Evolutionary conservation across 2,113 vertebrate genomes (phyloP), one percentile per base, ranked within the genome.

Genomic region (Zingel zingel): DNA sequence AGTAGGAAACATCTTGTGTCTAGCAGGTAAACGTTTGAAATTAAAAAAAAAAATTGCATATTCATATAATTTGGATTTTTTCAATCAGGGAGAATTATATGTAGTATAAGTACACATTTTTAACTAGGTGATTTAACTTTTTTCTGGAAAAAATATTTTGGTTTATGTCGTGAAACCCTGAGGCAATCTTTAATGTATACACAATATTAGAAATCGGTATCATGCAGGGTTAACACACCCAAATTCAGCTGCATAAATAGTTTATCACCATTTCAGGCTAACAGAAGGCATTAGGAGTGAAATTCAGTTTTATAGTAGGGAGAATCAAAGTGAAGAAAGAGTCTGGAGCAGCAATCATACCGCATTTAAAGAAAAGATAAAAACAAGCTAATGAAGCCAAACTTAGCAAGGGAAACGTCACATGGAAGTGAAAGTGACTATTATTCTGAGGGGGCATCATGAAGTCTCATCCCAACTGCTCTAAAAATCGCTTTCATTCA

Each of bases 311-410:
- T 33, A 59, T 11, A 59, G 62, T 36, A 25, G 66, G 27, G 50
- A 61, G 69, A 59, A 47, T 63, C 57, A 43, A 36, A 43, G 33
- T 65, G 51, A 54, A 58, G 39, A 43, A 13, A 67, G 58, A 53
- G 14, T 61, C 47, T n/a, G 16, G 2, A 85, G 86, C 33, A 2
- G 89, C 51, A 92, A 91, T 91, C 89, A 92, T 43, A 33, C 7
- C 36, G 51, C n/a, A 80, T 92, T 91, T 91, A 18, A 66, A 30
- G 21, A 47, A 2, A 45, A 51, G 21, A 72, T 48, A 77, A 84
- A 87, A 73, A 68, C 51, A 36, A 73, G 18, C 51, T 81, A 72
- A 75, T 85, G 73, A 85, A 54, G 62, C 69, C 50, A 83, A 82
- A 83, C 64, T 68, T 15, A 74, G 63, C 5, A 5, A 81, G 10